Evolutionary conservation across 2,113 vertebrate genomes (phyloP).

Genomic region (Sander lucioperca): DNA sequence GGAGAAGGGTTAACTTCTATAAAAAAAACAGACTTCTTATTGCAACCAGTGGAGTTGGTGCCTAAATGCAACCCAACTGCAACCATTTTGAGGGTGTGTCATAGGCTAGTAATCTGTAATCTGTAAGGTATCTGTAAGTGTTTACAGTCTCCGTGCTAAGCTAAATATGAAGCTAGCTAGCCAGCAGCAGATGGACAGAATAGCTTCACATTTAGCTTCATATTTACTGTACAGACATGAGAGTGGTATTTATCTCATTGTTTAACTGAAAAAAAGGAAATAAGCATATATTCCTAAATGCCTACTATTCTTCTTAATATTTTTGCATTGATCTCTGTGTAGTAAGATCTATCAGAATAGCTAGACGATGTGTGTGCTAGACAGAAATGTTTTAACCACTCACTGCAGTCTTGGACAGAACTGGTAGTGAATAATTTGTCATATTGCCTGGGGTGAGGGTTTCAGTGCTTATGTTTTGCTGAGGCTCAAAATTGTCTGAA

Average conservation of each 20-base stretch:
- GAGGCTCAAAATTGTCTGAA: constrained; percentile 21
- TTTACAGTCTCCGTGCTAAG: not conserved
- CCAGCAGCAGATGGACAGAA: not conserved
- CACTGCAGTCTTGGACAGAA: not conserved
- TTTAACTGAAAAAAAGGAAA: not conserved
- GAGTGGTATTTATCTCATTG: not conserved
- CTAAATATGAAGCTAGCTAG: not conserved
- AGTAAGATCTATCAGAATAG: not conserved
- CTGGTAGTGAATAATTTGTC: constrained; percentile 39
- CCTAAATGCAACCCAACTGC: no score
- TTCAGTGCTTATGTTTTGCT: constrained; percentile 55
- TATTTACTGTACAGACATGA: not conserved
- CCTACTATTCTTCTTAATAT: not conserved
- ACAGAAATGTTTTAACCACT: not conserved
- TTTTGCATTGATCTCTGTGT: not conserved
- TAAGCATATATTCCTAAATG: not conserved
- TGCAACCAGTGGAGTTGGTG: no score
- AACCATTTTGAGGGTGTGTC: no score
- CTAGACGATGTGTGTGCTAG: not conserved
- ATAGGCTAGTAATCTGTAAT: no score
- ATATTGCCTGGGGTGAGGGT: constrained; percentile 34
- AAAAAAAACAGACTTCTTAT: no score
- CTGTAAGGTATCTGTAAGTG: not conserved
- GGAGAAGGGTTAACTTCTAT: no score
- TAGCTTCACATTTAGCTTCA: not conserved